Evolutionary conservation across 2,888 invertebrate species (phyloP).

Genomic region (Nymphalis polychloros): DNA sequence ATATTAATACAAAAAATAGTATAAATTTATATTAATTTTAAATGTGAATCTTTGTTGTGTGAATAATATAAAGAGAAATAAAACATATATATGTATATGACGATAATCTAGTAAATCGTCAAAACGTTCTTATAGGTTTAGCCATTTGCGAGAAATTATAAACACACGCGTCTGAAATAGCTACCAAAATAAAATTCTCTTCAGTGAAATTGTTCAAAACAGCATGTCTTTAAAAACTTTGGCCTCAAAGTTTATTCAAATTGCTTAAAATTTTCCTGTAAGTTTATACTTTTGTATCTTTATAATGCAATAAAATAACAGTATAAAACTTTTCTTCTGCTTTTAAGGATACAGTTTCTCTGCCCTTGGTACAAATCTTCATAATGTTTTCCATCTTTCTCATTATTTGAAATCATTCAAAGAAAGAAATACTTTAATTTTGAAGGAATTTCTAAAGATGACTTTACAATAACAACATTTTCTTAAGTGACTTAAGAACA

Average conservation of each 20-base stretch:
- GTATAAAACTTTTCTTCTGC: not conserved
- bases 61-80: too few relatives aligned
- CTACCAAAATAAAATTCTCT: constrained; percentile 30
- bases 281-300: constrained; percentile 32
- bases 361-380: not conserved
- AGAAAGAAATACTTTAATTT: too few relatives aligned
- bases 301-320: constrained; percentile 30
- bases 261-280: constrained; percentile 38
- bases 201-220: constrained; percentile 30
- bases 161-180: not conserved
- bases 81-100: too few relatives aligned
- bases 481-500: too few relatives aligned
- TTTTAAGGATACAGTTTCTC: not conserved
- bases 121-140: too few relatives aligned
- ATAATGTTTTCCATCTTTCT: not conserved
- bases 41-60: too few relatives aligned
- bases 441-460: too few relatives aligned
- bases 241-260: constrained; percentile 36
- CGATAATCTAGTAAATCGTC: too few relatives aligned
- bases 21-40: too few relatives aligned
- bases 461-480: too few relatives aligned
- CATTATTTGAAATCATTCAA: not conserved
- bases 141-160: too few relatives aligned
- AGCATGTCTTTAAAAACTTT: constrained; percentile 34
- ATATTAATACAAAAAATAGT: too few relatives aligned